A percentile compares a stretch with the other conserved stretches of the same genome.
These are phyloP conservation scores for Moxostoma hubbsi DNA, from an alignment of 2,797 vertebrate species.

Conservation along the genomic window DNA sequence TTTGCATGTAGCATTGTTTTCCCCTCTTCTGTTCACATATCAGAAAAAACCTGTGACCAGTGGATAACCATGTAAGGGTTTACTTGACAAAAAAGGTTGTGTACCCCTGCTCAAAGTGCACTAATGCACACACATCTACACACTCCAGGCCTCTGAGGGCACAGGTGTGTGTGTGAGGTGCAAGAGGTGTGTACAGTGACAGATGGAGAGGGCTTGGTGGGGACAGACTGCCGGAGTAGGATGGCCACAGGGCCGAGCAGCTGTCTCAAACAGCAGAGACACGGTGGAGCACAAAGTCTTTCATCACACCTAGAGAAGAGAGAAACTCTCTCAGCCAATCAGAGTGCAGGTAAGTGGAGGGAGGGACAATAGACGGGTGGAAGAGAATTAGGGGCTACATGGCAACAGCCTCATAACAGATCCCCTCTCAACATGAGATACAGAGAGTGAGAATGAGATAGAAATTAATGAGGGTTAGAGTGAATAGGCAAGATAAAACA, in stretches of 20 bases:
- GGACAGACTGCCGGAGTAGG: conserved; percentile 50
- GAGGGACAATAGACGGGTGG: conserved; percentile 6
- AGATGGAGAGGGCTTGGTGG: conserved; percentile 52
- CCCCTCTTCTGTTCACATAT: no score
- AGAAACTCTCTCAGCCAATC: conserved; percentile 48
- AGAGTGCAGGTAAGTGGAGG: conserved; percentile 24
- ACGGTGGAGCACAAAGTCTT: conserved; percentile 43
- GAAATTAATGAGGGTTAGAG: conserved; percentile 50
- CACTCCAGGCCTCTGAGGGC: conserved; percentile 34
- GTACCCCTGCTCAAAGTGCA: neutral
- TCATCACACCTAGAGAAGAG: conserved; percentile 48
- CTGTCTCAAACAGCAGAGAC: conserved; percentile 50
- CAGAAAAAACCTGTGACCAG: no score
- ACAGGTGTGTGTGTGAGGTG: conserved; percentile 44
- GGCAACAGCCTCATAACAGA: conserved; percentile 51
- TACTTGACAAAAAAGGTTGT: neutral
- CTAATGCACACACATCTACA: conserved; percentile 9
- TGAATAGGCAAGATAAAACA: conserved; percentile 66
- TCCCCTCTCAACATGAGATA: conserved; percentile 61
- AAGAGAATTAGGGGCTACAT: conserved; percentile 47
- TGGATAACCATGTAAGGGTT: neutral
- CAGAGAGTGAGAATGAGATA: conserved; percentile 52
- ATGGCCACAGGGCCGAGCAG: conserved; percentile 41
- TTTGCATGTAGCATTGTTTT: no score
- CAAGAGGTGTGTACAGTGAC: conserved; percentile 45